Percentiles rank a stretch among this genome's conserved stretches.
These are phyloP conservation scores for Hemichromis elongatus DNA, from an alignment of 2,113 vertebrate species.

Conservation along the genomic window DNA sequence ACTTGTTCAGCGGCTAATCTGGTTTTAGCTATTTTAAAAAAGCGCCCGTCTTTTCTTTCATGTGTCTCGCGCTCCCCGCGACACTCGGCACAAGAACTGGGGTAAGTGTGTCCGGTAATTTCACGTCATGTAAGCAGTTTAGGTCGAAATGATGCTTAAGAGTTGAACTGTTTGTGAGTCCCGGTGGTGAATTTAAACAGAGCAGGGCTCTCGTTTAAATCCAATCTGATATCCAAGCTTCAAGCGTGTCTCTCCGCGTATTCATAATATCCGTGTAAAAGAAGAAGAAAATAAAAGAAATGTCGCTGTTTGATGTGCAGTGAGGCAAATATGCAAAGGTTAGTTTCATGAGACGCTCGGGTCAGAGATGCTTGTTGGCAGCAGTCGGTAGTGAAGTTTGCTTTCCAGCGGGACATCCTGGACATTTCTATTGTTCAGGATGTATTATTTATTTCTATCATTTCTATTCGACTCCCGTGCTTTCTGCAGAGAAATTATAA, in stretches of 20 bases:
- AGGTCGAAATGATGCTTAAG: neutral
- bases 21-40: neutral
- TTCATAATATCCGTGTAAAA: neutral
- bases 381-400: neutral
- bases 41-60: constrained; percentile 10
- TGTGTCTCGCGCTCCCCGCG: constrained; percentile 1
- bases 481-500: neutral
- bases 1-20: neutral
- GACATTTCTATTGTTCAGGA: too few species aligned
- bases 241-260: neutral
- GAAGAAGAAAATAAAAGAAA: neutral
- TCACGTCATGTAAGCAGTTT: neutral
- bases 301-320: neutral
- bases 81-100: constrained; percentile 13
- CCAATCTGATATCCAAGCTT: neutral
- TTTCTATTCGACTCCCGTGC: neutral
- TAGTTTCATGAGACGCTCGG: neutral
- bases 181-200: neutral
- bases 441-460: too few species aligned
- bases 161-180: neutral
- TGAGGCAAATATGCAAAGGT: neutral
- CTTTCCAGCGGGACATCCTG: neutral
- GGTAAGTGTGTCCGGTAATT: constrained; percentile 53
- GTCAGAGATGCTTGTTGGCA: neutral
- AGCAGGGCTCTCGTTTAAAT: neutral